A percentile compares a stretch with the other conserved stretches of the same genome.
Evolutionary conservation across 2,797 vertebrate genomes (phyloP).

Genomic region (Sarcoramphus papa): DNA sequence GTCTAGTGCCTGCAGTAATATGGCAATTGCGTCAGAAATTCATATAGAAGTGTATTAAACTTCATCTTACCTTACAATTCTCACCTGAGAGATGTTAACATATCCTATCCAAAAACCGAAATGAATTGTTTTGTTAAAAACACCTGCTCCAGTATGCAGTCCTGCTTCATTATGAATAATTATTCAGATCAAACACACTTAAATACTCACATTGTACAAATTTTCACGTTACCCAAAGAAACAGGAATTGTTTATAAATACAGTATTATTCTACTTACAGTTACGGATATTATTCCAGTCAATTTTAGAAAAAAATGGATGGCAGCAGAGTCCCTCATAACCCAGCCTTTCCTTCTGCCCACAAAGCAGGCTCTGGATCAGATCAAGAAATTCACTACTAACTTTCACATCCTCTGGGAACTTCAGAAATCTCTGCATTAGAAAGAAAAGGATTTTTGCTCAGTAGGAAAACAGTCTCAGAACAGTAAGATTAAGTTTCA

Average conservation of each 20-base stretch:
- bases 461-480: not conserved
- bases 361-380: slow-evolving; percentile 90
- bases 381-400: slow-evolving; percentile 84
- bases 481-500: not conserved
- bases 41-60: not conserved
- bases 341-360: slow-evolving; percentile 84
- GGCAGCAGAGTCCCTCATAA: slow-evolving; percentile 89
- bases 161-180: not conserved
- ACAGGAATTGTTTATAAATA: not conserved
- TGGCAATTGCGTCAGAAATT: not conserved
- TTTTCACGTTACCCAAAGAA: not conserved
- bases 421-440: slow-evolving; percentile 84
- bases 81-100: not conserved
- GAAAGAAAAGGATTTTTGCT: slow-evolving; percentile 41
- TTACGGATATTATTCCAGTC: slow-evolving; percentile 89
- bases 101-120: not conserved
- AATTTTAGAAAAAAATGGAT: slow-evolving; percentile 87
- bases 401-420: slow-evolving; percentile 86
- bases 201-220: not conserved
- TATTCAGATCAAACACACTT: not conserved
- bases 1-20: not conserved
- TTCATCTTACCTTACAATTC: not conserved
- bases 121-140: not conserved
- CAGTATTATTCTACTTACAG: slow-evolving; percentile 76
- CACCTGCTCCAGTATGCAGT: not conserved